These are phyloP conservation scores for Drosophila lacteicornis DNA, from an alignment of 1,140 invertebrate genomes.

Conservation along the genomic window DNA sequence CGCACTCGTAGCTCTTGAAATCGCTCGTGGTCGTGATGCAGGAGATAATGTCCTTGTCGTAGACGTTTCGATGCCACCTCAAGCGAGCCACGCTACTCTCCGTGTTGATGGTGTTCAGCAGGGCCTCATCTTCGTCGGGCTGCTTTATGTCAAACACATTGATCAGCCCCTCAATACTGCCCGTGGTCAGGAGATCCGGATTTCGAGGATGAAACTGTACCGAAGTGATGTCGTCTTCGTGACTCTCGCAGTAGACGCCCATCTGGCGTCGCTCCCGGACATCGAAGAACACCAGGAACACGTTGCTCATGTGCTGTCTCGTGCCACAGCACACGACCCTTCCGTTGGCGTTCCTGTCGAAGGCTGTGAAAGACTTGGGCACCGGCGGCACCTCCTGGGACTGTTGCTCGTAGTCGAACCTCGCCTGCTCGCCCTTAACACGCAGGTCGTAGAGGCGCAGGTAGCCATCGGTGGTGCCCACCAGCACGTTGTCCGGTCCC, in stretches of 20 bases:
- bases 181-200: constrained; percentile 89
- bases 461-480: constrained; percentile 68
- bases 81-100: constrained; percentile 91
- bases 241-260: constrained; percentile 94
- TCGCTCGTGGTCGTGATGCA: constrained; percentile 90
- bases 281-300: constrained; percentile 94
- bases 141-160: constrained; percentile 93
- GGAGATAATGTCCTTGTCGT: constrained; percentile 86
- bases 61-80: constrained; percentile 85
- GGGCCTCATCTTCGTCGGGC: constrained; percentile 91
- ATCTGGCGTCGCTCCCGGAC: constrained; percentile 88
- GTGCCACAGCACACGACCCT: constrained; percentile 91
- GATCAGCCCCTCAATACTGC: constrained; percentile 93
- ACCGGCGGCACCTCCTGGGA: constrained; percentile 74
- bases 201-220: constrained; percentile 92
- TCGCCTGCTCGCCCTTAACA: constrained; percentile 39
- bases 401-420: constrained; percentile 65
- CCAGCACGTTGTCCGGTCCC: constrained; percentile 50
- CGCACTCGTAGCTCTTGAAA: constrained; percentile 90
- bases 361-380: constrained; percentile 88
- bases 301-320: constrained; percentile 89
- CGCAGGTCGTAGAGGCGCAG: constrained; percentile 76
- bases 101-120: constrained; percentile 92
- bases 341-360: constrained; percentile 91
- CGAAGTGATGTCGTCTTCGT: constrained; percentile 93